A percentile compares a stretch with the other conserved stretches of the same genome.
phyloP scores from a whole-genome alignment of 2,797 vertebrate genomes.

The Tolypeutes matacus region DNA sequence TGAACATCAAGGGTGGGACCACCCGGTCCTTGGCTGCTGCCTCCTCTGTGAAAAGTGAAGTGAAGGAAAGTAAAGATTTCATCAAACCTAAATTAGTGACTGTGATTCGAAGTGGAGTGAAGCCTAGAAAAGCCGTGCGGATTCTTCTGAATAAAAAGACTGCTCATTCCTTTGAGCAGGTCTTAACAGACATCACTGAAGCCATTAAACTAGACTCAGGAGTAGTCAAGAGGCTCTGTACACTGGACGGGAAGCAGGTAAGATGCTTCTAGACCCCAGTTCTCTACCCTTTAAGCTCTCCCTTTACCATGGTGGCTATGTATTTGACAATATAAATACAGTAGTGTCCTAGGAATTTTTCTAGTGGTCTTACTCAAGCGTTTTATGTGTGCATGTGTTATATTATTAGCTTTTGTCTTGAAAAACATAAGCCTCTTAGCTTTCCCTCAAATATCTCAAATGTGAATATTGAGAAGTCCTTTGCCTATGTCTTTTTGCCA shows the following conservation, averaged over 20 bases:
- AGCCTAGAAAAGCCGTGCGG: conserved; percentile 97
- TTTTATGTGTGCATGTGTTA: not conserved
- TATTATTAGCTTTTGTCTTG: not conserved
- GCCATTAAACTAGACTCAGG: conserved; percentile 99
- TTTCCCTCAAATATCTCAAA: not conserved
- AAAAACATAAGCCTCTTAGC: not conserved
- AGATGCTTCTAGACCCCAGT: conserved; percentile 51
- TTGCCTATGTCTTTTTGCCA: not conserved
- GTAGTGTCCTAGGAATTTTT: not conserved
- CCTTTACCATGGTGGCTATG: accelerated
- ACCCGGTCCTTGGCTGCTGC: conserved; percentile 92
- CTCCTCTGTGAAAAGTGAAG: conserved; percentile 90
- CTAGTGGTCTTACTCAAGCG: not conserved
- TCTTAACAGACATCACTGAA: conserved; percentile 98
- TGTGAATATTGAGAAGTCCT: not conserved
- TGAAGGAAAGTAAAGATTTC: conserved; percentile 95
- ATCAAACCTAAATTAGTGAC: conserved; percentile 99
- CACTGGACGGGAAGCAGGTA: conserved; percentile 98
- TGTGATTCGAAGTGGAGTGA: conserved; percentile 97
- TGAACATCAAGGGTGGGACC: conserved; percentile 92
- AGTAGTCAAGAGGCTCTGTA: conserved; percentile 96
- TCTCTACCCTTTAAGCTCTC: not conserved
- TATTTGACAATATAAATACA: not conserved
- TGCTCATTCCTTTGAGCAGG: conserved; percentile 98
- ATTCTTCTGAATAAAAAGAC: conserved; percentile 99